Percentiles rank a stretch among this genome's conserved stretches.
Conservation (phyloP, 2,113 vertebrate genomes). For the Pao palembangensis region DNA sequence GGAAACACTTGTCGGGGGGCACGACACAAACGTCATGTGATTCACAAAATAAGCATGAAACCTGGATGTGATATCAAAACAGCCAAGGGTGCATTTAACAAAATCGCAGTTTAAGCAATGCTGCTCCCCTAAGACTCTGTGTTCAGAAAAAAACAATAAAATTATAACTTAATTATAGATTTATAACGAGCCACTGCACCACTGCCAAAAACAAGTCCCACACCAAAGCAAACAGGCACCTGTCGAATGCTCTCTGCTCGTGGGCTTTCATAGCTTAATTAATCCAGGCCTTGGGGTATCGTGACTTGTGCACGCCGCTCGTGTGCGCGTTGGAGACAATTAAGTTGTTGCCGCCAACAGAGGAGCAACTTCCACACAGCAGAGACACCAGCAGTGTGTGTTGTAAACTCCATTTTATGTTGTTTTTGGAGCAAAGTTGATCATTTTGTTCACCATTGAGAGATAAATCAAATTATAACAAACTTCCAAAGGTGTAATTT, state of each 20-base stretch:
- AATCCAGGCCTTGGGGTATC: slow-evolving; percentile 79
- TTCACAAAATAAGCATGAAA: slow-evolving; percentile 43
- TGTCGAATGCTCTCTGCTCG: slow-evolving; percentile 72
- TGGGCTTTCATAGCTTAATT: slow-evolving; percentile 79
- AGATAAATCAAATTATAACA: too few species aligned
- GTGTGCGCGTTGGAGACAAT: slow-evolving; percentile 74
- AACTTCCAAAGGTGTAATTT: background rate
- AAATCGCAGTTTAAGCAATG: slow-evolving; percentile 59
- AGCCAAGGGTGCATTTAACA: slow-evolving; percentile 56
- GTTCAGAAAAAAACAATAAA: slow-evolving; percentile 64
- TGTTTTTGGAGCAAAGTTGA: slow-evolving; percentile 34
- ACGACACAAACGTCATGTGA: slow-evolving; percentile 11
- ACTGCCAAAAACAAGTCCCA: slow-evolving; percentile 74
- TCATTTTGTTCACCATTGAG: slow-evolving; percentile 29
- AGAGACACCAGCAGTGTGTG: slow-evolving; percentile 43
- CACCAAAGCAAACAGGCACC: slow-evolving; percentile 74
- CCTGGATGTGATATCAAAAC: slow-evolving; percentile 27
- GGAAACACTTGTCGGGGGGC: background rate
- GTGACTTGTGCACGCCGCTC: slow-evolving; percentile 69
- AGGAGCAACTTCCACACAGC: slow-evolving; percentile 68
- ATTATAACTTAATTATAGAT: slow-evolving; percentile 74
- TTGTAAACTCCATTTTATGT: slow-evolving; percentile 29
- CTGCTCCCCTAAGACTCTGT: slow-evolving; percentile 51
- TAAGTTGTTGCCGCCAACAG: slow-evolving; percentile 72
- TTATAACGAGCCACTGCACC: slow-evolving; percentile 70